Percentiles rank a stretch among this genome's conserved stretches.
These are phyloP conservation scores for Mesitornis unicolor DNA, from an alignment of 2,113 vertebrate genomes.

Conservation along the genomic window DNA sequence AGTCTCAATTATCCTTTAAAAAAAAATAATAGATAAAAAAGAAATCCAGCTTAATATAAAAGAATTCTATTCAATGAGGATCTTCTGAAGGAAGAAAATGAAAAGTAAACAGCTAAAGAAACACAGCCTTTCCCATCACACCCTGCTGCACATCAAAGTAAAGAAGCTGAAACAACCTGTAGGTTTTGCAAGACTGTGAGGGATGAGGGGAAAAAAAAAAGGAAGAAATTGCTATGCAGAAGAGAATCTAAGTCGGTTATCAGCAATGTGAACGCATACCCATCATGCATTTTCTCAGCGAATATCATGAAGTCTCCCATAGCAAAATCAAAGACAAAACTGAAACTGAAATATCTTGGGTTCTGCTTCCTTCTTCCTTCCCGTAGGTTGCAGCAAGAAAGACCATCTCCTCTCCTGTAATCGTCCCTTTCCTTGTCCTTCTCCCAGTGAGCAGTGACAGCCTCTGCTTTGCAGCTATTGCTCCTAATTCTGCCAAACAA, in stretches of 20 bases:
- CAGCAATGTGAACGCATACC: not conserved
- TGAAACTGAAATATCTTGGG: not conserved
- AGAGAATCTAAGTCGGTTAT: not conserved
- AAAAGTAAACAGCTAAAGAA: not conserved
- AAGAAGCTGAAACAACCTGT: not conserved
- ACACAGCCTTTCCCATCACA: not conserved
- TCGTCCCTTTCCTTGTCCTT: no score
- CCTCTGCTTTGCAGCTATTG: not conserved
- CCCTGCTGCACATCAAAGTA: rapidly evolving
- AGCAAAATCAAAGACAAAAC: not conserved
- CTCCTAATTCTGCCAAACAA: not conserved
- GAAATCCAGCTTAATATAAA: no score
- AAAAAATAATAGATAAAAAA: no score
- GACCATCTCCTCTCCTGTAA: no score
- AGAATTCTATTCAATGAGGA: no score
- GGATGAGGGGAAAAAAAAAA: not conserved
- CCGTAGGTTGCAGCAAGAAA: not conserved
- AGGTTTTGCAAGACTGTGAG: rapidly evolving
- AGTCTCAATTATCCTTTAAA: not conserved
- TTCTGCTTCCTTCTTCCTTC: not conserved
- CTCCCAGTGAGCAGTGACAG: not conserved
- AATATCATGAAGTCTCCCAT: not conserved
- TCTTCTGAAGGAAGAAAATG: not conserved
- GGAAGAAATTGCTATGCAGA: not conserved
- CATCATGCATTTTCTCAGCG: not conserved